Evolutionary conservation across 2,888 invertebrate genomes (phyloP).

Genomic region (Acleris cristana): DNA sequence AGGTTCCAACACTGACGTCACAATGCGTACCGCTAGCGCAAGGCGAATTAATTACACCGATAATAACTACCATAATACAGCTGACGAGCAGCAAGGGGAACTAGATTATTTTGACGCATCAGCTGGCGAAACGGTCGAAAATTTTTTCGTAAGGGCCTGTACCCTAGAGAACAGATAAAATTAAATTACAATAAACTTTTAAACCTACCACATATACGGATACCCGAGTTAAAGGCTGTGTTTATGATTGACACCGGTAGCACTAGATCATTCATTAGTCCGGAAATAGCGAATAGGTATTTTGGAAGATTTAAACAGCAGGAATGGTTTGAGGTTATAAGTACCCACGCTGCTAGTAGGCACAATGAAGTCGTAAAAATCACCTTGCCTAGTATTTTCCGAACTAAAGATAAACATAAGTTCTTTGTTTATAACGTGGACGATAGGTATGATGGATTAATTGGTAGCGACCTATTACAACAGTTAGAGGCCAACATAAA

Average conservation of each 20-base stretch:
- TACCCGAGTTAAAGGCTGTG: conserved; percentile 37
- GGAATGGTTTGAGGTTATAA: conserved; percentile 40
- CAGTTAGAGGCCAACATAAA: conserved; percentile 39
- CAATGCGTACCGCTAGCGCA: conserved; percentile 3
- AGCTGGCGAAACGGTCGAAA: no score
- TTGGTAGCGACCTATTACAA: conserved; percentile 40
- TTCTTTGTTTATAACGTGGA: conserved; percentile 36
- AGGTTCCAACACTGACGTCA: conserved; percentile 12
- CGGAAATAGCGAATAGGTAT: conserved; percentile 23
- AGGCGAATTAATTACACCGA: background rate
- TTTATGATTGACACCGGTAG: conserved; percentile 43
- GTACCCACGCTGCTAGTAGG: conserved; percentile 39
- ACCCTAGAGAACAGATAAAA: conserved; percentile 15
- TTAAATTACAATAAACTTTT: conserved; percentile 17
- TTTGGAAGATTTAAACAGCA: conserved; percentile 17
- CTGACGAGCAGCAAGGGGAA: no score
- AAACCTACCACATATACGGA: conserved; percentile 37
- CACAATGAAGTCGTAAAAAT: conserved; percentile 39
- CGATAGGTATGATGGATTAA: conserved; percentile 37
- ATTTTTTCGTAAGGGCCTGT: no score
- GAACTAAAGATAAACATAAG: conserved; percentile 23
- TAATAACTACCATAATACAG: background rate
- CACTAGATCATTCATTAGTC: conserved; percentile 37
- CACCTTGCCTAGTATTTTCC: conserved; percentile 34
- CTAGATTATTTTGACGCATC: no score